A percentile compares a stretch with the other conserved stretches of the same genome.
Evolutionary conservation across 2,888 invertebrate genomes (phyloP).

Genomic region (Glaucopsyche alexis): DNA sequence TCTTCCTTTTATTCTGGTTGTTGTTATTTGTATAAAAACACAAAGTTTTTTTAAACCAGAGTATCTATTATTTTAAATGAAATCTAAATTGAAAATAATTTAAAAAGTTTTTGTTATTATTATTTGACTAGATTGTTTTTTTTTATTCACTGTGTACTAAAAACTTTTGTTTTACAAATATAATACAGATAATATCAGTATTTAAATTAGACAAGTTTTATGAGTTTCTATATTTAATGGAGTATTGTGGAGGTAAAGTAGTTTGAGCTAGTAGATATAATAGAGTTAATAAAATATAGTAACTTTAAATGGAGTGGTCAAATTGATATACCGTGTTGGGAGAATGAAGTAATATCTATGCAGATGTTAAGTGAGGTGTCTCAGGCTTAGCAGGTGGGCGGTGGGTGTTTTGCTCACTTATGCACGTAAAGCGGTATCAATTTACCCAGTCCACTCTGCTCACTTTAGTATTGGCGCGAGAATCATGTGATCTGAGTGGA

Average conservation of each 20-base stretch:
- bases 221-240: no score
- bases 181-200: no score
- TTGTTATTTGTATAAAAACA: no score
- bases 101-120: neutral
- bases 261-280: neutral
- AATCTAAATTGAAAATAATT: no score
- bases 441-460: slow-evolving; percentile 4
- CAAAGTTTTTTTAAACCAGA: no score
- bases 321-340: neutral
- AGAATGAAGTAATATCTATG: slow-evolving; percentile 15
- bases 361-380: slow-evolving; percentile 8
- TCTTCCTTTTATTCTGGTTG: neutral
- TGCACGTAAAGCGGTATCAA: slow-evolving; percentile 9
- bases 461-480: neutral
- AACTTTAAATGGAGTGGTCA: neutral
- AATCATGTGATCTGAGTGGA: neutral
- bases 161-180: no score
- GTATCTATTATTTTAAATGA: no score
- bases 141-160: no score
- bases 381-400: neutral
- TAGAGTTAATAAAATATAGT: neutral
- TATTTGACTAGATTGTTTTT: no score
- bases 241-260: no score
- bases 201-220: no score
- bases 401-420: neutral